Percentiles rank a stretch among this genome's conserved stretches.
These are phyloP conservation scores for Andrena praecox DNA, from an alignment of 2,888 invertebrate species.

Conservation along the genomic window DNA sequence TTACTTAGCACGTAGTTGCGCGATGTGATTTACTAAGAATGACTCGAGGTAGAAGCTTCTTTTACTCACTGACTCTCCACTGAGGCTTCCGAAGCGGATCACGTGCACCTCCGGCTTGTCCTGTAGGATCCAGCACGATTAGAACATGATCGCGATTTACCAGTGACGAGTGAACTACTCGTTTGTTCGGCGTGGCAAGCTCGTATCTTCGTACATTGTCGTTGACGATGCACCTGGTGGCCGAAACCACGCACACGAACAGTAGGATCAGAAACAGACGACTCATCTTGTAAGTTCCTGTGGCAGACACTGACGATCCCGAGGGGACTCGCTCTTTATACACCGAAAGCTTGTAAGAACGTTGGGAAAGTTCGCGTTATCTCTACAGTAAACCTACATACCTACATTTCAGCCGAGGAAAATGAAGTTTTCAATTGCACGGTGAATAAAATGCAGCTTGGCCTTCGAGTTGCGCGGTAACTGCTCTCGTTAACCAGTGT, in stretches of 20 bases:
- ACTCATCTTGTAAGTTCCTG: slow-evolving; percentile 44
- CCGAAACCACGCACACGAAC: slow-evolving; percentile 58
- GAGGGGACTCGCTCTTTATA: not conserved
- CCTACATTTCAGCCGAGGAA: not conserved
- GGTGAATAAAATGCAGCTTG: slow-evolving; percentile 8
- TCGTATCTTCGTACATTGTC: slow-evolving; percentile 73
- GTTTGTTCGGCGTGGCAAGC: slow-evolving; percentile 61
- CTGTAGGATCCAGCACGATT: slow-evolving; percentile 75
- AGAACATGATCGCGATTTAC: slow-evolving; percentile 68
- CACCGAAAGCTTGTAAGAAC: not conserved
- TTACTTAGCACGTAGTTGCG: not conserved
- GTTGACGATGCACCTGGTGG: slow-evolving; percentile 65
- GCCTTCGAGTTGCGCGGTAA: not conserved
- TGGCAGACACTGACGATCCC: not conserved
- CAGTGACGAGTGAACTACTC: slow-evolving; percentile 48
- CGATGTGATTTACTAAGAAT: slow-evolving; percentile 10
- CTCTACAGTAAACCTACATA: slow-evolving; percentile 32
- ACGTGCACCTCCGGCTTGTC: slow-evolving; percentile 72
- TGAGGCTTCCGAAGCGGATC: slow-evolving; percentile 65
- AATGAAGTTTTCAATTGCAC: not conserved
- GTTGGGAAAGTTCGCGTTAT: slow-evolving; percentile 51
- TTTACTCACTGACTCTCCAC: slow-evolving; percentile 63
- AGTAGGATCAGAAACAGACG: slow-evolving; percentile 55
- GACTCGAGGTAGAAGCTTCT: slow-evolving; percentile 21
- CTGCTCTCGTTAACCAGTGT: slow-evolving; percentile 3